Percentiles rank a stretch among this genome's conserved stretches.
These are phyloP conservation scores for Oryzias celebensis DNA, from an alignment of 2,113 vertebrate species.

Conservation along the genomic window DNA sequence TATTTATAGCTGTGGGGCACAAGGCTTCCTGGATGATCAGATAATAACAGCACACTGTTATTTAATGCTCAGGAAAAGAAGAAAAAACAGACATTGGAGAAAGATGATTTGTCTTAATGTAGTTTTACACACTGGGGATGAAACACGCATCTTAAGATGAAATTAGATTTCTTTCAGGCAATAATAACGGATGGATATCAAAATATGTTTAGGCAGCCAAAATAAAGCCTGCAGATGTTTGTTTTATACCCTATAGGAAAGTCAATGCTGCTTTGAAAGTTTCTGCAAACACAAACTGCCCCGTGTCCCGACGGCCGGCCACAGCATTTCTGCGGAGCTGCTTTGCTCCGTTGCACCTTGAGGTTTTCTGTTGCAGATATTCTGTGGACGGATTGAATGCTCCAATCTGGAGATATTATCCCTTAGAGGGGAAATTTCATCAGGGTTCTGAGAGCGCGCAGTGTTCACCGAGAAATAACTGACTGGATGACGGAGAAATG, in stretches of 20 bases:
- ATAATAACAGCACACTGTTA: conserved; percentile 26
- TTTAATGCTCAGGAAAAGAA: conserved; percentile 17
- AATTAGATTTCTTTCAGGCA: conserved; percentile 35
- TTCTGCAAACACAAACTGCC: conserved; percentile 33
- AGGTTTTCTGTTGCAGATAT: conserved; percentile 53
- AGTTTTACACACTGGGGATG: conserved; percentile 18
- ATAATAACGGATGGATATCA: neutral
- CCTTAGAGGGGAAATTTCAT: conserved; percentile 44
- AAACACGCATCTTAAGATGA: conserved; percentile 24
- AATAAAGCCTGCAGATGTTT: conserved; percentile 10
- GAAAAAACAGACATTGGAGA: neutral
- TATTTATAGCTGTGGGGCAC: conserved; percentile 27
- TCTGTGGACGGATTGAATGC: conserved; percentile 44
- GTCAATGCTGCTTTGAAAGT: conserved; percentile 14
- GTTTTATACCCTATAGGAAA: conserved; percentile 26
- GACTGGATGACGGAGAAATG: neutral
- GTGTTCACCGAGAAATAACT: conserved; percentile 38
- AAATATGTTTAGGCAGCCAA: conserved; percentile 14
- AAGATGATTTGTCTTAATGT: conserved; percentile 27
- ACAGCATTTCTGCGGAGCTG: conserved; percentile 9
- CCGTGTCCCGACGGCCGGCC: conserved; percentile 24
- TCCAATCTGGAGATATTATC: conserved; percentile 48
- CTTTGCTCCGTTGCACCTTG: conserved; percentile 42
- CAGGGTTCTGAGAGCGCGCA: conserved; percentile 40
- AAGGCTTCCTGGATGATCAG: conserved; percentile 29